Conservation (phyloP, 2,888 invertebrate genomes). For the Megaustenia siamemsis region DNA sequence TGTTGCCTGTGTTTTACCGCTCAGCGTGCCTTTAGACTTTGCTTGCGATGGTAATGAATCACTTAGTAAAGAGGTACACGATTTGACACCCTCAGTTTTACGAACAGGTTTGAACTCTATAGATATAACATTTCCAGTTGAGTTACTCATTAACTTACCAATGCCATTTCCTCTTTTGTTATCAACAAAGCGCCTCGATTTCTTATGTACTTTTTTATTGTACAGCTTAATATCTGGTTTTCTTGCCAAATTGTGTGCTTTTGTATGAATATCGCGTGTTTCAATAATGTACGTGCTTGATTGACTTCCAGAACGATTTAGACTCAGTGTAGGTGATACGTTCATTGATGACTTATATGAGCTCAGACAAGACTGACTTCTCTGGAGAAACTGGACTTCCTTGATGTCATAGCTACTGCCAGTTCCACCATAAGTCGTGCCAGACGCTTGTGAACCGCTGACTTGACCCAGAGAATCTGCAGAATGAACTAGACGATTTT, state of each 20-base stretch:
- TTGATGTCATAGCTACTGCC: slow-evolving; percentile 13
- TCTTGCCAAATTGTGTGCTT: not conserved
- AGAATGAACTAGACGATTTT: slow-evolving; percentile 41
- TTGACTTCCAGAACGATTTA: not conserved
- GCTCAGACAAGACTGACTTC: slow-evolving; percentile 49
- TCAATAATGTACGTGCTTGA: slow-evolving; percentile 26
- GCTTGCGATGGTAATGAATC: slow-evolving; percentile 23
- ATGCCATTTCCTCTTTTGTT: not conserved
- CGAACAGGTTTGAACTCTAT: not conserved
- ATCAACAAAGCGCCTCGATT: slow-evolving; percentile 48
- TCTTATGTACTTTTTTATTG: slow-evolving; percentile 13
- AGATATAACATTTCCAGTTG: not conserved
- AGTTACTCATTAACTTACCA: slow-evolving; percentile 30
- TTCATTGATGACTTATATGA: slow-evolving; percentile 40
- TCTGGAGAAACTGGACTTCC: not conserved
- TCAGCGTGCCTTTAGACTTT: not conserved
- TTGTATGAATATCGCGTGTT: slow-evolving; percentile 25
- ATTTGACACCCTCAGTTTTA: not conserved
- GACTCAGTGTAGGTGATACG: slow-evolving; percentile 14
- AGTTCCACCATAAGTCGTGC: slow-evolving; percentile 40
- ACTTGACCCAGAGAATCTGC: not conserved
- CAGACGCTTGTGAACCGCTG: not conserved
- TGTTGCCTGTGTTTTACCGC: not conserved
- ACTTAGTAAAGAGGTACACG: not conserved
- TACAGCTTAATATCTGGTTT: not conserved